These are phyloP conservation scores for Oophaga pumilio DNA, from an alignment of 2,113 vertebrate genomes.

Conservation along the genomic window DNA sequence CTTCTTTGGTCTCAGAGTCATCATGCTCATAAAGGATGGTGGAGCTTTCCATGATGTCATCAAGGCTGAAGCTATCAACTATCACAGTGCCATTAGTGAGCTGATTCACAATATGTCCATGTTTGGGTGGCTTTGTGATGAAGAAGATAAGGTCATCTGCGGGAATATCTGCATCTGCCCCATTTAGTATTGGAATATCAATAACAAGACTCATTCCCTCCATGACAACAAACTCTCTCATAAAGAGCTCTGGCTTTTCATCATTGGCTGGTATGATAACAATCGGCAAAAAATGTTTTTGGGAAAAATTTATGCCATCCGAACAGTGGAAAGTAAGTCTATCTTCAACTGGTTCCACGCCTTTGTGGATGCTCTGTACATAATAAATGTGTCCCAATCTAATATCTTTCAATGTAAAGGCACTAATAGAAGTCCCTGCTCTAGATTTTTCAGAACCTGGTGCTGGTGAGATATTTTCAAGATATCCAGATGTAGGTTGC, in stretches of 20 bases:
- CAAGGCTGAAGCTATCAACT: slow-evolving; percentile 85
- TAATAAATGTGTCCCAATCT: slow-evolving; percentile 87
- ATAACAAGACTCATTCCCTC: slow-evolving; percentile 95
- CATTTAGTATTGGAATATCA: slow-evolving; percentile 88
- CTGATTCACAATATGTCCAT: slow-evolving; percentile 88
- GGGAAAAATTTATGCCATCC: slow-evolving; percentile 93
- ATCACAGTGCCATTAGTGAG: slow-evolving; percentile 80
- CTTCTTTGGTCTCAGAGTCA: slow-evolving; percentile 88
- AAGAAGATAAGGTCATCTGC: slow-evolving; percentile 80
- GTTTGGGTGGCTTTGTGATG: slow-evolving; percentile 80
- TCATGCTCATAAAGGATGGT: slow-evolving; percentile 93
- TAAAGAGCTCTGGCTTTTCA: slow-evolving; percentile 89
- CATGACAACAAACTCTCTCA: slow-evolving; percentile 94
- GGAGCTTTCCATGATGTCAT: slow-evolving; percentile 89
- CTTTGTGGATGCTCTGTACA: slow-evolving; percentile 91
- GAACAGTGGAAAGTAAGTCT: slow-evolving; percentile 91
- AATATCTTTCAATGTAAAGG: slow-evolving; percentile 91
- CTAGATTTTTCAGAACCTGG: slow-evolving; percentile 95
- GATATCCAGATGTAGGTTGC: slow-evolving; percentile 86
- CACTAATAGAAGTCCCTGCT: slow-evolving; percentile 87
- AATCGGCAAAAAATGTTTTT: slow-evolving; percentile 85
- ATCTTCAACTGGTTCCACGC: slow-evolving; percentile 91
- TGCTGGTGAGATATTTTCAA: slow-evolving; percentile 93
- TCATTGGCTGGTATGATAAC: slow-evolving; percentile 86
- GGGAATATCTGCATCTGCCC: slow-evolving; percentile 85